Percentiles rank a stretch among this genome's conserved stretches.
Evolutionary conservation across 2,113 vertebrate genomes (phyloP).

Genomic region (Datnioides undecimradiatus): DNA sequence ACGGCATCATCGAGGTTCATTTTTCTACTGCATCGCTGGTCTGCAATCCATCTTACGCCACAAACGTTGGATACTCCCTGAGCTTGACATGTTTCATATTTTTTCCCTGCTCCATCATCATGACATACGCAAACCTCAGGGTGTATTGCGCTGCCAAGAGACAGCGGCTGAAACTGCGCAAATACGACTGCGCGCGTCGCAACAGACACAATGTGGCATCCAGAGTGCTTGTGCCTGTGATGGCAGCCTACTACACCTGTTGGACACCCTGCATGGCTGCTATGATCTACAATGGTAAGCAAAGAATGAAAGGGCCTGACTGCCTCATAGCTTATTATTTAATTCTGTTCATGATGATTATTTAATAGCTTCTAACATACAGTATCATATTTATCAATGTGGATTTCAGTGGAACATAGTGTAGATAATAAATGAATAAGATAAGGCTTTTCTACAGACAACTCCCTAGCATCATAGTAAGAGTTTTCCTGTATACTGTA

Average conservation of each 20-base stretch:
- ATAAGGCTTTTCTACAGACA: no score
- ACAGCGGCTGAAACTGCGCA: constrained; percentile 80
- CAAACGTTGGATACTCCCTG: constrained; percentile 84
- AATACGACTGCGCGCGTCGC: constrained; percentile 58
- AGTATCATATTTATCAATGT: neutral
- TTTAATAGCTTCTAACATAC: neutral
- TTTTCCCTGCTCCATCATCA: constrained; percentile 86
- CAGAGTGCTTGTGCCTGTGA: constrained; percentile 86
- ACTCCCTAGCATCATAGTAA: neutral
- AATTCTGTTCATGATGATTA: neutral
- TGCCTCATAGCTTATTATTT: neutral
- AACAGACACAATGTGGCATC: constrained; percentile 82
- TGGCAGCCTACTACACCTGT: constrained; percentile 87
- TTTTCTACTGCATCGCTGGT: constrained; percentile 88
- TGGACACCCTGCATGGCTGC: constrained; percentile 88
- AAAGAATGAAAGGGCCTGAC: neutral
- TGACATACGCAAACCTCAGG: constrained; percentile 86
- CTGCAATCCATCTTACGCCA: constrained; percentile 88
- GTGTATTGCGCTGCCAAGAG: constrained; percentile 86
- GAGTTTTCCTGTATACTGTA: neutral
- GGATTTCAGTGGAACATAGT: neutral
- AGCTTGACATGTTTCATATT: constrained; percentile 85
- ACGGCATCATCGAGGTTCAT: constrained; percentile 84
- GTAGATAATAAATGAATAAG: no score
- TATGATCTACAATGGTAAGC: constrained; percentile 88